Percentiles rank a stretch among this genome's conserved stretches.
These are phyloP conservation scores for Phalangium opilio DNA, from an alignment of 2,888 invertebrate species.

Conservation along the genomic window DNA sequence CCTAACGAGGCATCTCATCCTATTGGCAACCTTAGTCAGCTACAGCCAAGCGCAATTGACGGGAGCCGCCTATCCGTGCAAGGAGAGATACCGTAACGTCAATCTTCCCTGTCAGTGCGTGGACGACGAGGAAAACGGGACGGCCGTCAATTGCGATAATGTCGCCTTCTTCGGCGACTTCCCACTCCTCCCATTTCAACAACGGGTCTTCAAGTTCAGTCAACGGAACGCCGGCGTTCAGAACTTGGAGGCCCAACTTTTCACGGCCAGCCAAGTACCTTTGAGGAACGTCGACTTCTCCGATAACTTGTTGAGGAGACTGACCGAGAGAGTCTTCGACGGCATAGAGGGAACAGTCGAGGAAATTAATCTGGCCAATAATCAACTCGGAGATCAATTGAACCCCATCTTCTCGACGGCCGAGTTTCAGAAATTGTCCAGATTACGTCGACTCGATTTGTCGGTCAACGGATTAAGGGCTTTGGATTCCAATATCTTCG, in stretches of 20 bases:
- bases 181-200: constrained; percentile 56
- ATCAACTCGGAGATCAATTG: constrained; percentile 71
- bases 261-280: constrained; percentile 45
- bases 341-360: constrained; percentile 49
- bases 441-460: constrained; percentile 56
- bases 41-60: no score
- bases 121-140: constrained; percentile 29
- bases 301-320: constrained; percentile 57
- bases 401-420: constrained; percentile 79
- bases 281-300: constrained; percentile 64
- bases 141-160: constrained; percentile 65
- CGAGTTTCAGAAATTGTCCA: constrained; percentile 59
- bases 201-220: constrained; percentile 61
- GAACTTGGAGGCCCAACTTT: constrained; percentile 49
- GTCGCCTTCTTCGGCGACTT: constrained; percentile 65
- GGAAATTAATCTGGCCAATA: constrained; percentile 55
- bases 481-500: constrained; percentile 69
- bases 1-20: no score
- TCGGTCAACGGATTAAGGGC: constrained; percentile 64
- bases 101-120: constrained; percentile 52
- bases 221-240: constrained; percentile 50
- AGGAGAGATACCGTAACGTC: constrained; percentile 5
- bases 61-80: no score
- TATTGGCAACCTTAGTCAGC: no score
- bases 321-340: constrained; percentile 57